These are phyloP conservation scores for Eledone cirrhosa DNA, from an alignment of 2,888 invertebrate genomes.

Conservation along the genomic window DNA sequence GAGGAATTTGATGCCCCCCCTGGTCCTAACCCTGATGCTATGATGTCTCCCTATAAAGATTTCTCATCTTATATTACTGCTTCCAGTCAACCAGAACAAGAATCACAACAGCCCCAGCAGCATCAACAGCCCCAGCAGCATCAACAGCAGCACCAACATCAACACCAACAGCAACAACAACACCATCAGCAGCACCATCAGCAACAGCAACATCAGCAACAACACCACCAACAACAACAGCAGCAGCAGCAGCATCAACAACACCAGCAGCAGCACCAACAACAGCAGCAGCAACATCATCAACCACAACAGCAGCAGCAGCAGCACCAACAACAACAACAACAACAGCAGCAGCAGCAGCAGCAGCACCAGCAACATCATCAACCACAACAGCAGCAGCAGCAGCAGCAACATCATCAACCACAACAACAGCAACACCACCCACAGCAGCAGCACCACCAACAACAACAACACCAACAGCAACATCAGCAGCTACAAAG, in stretches of 20 bases:
- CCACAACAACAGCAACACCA: no score
- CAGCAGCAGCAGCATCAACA: neutral
- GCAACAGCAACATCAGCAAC: neutral
- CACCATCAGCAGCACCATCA: neutral
- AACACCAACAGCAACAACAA: neutral
- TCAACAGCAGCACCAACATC: neutral
- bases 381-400: neutral
- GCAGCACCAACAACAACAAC: neutral
- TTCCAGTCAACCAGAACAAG: neutral
- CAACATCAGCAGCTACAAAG: neutral
- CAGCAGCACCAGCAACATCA: neutral
- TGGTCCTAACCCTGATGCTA: neutral
- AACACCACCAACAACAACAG: neutral
- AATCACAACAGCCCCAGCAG: neutral
- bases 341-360: neutral
- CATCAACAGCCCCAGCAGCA: neutral
- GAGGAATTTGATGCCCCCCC: constrained; percentile 10
- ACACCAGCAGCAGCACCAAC: neutral
- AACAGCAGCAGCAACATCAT: neutral
- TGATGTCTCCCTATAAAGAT: constrained; percentile 6
- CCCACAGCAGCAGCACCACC: neutral
- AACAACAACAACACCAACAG: neutral
- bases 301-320: neutral
- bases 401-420: neutral
- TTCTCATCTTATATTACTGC: neutral